Base-by-base conservation (phyloP, 2,113 vertebrate genomes). In the Lasiurus cinereus region DNA sequence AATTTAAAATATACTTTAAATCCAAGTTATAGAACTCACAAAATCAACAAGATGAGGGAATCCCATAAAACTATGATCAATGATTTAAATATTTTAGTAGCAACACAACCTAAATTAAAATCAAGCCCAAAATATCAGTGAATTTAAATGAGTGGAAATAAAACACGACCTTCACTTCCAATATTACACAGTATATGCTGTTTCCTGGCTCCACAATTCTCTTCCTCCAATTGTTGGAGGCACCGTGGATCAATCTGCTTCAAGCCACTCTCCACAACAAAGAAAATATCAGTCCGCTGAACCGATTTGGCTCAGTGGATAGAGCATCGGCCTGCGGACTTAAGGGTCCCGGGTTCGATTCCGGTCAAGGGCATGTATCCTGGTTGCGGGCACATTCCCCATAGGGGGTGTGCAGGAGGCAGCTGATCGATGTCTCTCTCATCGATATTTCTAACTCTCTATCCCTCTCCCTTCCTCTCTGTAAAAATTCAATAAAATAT, bases 171-270 rank as follows among this genome's bases (percentile, higher is more conserved):
- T 67, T 39, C 33, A 73, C 15, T 7, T 13, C 3, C 15, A 95
- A 66, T 52, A 76, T 59, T 82, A 74, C 29, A 91, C 46, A 91
- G n/a, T 66, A 84, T 43, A 91, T 67, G 67, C 52, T 91, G 18
- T 95, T 96, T 95, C 90, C 93, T 96, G 87, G n/a, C 87, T 97
- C 79, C 80, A 93, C 48, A 86, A 89, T 64, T 64, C 9, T 93
- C 48, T 96, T 97, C 93, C 94, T 94, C 54, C 84, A 97, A 93
- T 94, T 96, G 93, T 91, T 86, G 22, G 27, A 93, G 54, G 87
- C 62, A 76, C 59, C 83, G 27, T 85, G 22, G 14, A 94, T 85
- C 36, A 74, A 48, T 85, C 33, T 50, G 66, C 76, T 91, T 91
- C 83, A 94, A 77, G 64, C 14, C 50, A 59, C 48, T 88, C 43